A percentile compares a stretch with the other conserved stretches of the same genome.
Conservation (phyloP, 2,888 invertebrate species). For the Tenodera sinensis region DNA sequence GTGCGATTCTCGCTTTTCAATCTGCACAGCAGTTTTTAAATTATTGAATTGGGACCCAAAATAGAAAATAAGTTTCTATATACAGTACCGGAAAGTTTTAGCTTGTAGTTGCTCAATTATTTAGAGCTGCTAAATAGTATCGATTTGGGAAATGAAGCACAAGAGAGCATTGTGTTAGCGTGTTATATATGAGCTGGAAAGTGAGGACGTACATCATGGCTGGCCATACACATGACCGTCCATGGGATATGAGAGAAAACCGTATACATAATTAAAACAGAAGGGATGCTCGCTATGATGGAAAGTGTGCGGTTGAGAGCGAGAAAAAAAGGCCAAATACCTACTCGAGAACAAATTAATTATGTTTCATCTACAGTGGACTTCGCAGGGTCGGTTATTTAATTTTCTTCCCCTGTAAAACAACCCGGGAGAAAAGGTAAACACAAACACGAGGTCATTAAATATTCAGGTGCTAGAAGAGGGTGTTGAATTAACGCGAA, state of each 20-base stretch:
- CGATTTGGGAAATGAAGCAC: not conserved
- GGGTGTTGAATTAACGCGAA: not conserved
- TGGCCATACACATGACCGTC: not conserved
- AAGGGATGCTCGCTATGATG: not conserved
- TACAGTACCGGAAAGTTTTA: not conserved
- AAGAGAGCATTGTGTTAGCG: not conserved
- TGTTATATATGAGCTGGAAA: not conserved
- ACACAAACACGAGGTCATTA: not conserved
- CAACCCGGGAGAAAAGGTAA: not conserved
- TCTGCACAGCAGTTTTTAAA: too few relatives aligned
- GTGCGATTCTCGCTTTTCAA: too few relatives aligned
- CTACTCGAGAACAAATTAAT: not conserved
- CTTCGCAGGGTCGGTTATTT: not conserved
- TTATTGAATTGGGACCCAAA: not conserved
- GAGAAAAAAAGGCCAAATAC: not conserved
- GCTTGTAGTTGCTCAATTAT: not conserved
- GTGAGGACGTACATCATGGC: not conserved
- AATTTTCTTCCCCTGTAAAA: not conserved
- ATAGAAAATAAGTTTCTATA: not conserved
- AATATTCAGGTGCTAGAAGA: not conserved
- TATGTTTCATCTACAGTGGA: not conserved
- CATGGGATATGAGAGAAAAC: not conserved
- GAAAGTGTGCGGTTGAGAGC: not conserved
- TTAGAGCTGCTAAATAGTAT: not conserved
- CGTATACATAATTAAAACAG: not conserved